Conservation (phyloP, 2,888 invertebrate species). For the Beris chalybata region DNA sequence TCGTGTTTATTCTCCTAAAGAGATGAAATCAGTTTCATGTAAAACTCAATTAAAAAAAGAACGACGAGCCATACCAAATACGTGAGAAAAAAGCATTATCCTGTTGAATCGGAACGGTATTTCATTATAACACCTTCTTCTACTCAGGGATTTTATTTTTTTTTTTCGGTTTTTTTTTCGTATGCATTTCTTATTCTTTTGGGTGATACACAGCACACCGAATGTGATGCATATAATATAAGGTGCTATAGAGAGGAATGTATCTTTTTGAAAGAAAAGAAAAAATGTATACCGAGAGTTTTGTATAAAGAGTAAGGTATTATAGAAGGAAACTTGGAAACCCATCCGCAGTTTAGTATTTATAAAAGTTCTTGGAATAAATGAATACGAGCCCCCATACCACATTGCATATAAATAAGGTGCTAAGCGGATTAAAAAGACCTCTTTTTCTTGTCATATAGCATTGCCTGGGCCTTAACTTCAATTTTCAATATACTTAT, state of each 20-base stretch:
- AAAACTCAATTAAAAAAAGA: conserved; percentile 19
- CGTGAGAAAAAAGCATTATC: conserved; percentile 37
- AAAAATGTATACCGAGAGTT: no score
- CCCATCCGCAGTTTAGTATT: conserved; percentile 20
- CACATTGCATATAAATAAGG: conserved; percentile 38
- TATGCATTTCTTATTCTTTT: conserved; percentile 3
- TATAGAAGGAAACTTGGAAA: conserved; percentile 2
- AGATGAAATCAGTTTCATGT: conserved; percentile 15
- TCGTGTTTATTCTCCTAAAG: not conserved
- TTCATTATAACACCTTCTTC: conserved; percentile 35
- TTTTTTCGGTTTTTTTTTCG: no score
- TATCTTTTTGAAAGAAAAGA: no score
- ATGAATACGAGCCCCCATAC: conserved; percentile 9
- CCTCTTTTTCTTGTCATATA: conserved; percentile 3
- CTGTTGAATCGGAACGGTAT: conserved; percentile 37
- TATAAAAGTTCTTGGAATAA: conserved; percentile 25
- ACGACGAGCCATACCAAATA: conserved; percentile 2
- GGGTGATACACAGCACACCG: not conserved
- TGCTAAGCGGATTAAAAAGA: conserved; percentile 37
- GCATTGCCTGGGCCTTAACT: not conserved
- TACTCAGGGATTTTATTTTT: no score
- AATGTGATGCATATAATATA: no score
- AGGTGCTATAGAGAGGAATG: no score
- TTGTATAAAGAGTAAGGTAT: no score
- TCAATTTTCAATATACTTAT: not conserved